phyloP scores from a whole-genome alignment of 2,888 invertebrate species.

The Pheosia tremula region DNA sequence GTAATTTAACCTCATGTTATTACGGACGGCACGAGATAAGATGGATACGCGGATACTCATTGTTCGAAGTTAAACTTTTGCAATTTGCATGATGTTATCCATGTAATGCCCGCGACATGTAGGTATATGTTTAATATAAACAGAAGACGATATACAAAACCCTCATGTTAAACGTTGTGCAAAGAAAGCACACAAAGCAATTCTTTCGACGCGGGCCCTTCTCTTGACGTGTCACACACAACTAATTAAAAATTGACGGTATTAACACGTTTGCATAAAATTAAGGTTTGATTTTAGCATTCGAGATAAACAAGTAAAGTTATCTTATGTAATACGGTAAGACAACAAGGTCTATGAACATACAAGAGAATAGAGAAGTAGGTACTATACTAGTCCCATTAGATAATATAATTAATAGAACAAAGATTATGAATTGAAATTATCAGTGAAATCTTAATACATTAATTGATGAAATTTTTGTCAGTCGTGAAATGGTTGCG shows the following conservation, averaged over 20 bases:
- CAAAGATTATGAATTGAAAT: too few species aligned
- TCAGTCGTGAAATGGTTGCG: too few species aligned
- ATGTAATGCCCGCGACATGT: conserved; percentile 16
- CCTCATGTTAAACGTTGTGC: conserved; percentile 9
- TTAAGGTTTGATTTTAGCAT: conserved; percentile 11
- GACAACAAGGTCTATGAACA: background rate
- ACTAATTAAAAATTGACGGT: conserved; percentile 10
- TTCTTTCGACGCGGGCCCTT: background rate
- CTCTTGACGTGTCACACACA: conserved; percentile 1
- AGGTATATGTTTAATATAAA: conserved; percentile 20
- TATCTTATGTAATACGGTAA: background rate
- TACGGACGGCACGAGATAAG: conserved; percentile 14
- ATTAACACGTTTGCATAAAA: conserved; percentile 10
- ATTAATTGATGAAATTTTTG: too few species aligned
- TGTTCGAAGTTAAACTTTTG: conserved; percentile 23
- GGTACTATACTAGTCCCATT: too few species aligned
- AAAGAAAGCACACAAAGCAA: conserved; percentile 7
- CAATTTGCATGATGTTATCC: conserved; percentile 33
- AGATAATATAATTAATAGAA: too few species aligned
- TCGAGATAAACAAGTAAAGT: background rate
- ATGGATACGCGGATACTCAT: conserved; percentile 22
- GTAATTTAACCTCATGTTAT: conserved; percentile 9
- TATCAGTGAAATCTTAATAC: too few species aligned
- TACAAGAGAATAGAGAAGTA: too few species aligned
- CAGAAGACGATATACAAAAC: conserved; percentile 3